Evolutionary conservation across 2,113 vertebrate genomes (phyloP).

Genomic region (Saccopteryx bilineata): DNA sequence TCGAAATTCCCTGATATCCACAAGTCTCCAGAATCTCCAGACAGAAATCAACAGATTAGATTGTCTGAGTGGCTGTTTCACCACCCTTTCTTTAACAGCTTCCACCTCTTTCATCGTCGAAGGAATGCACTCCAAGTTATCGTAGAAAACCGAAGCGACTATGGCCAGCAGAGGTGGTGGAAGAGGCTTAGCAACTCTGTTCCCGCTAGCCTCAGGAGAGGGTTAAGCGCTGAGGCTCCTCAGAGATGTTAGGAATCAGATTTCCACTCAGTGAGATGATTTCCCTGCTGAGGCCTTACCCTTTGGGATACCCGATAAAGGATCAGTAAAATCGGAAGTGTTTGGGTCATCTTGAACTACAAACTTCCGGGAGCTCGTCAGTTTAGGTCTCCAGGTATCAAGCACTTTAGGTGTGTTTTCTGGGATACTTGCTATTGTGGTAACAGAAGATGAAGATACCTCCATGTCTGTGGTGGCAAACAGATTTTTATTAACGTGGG

Average conservation of each 20-base stretch:
- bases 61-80: constrained; percentile 37
- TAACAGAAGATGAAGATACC: constrained; percentile 95
- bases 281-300: constrained; percentile 97
- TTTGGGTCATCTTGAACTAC: constrained; percentile 97
- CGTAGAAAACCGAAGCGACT: background rate
- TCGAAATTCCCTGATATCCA: background rate
- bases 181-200: background rate
- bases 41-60: constrained; percentile 58
- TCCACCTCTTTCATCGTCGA: background rate
- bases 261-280: constrained; percentile 92
- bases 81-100: background rate
- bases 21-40: constrained; percentile 37
- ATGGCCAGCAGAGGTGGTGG: rapidly evolving
- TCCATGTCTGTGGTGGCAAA: constrained; percentile 99
- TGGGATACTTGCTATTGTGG: constrained; percentile 95
- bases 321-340: constrained; percentile 97
- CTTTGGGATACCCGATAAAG: constrained; percentile 97
- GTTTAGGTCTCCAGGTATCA: constrained; percentile 97
- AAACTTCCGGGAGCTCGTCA: constrained; percentile 98
- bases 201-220: background rate
- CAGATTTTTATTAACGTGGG: constrained; percentile 93
- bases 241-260: constrained; percentile 82
- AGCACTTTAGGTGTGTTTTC: constrained; percentile 97
- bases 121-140: background rate
- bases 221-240: background rate